These are phyloP conservation scores for Spheniscus humboldti DNA, from an alignment of 2,797 vertebrate genomes.

Conservation along the genomic window DNA sequence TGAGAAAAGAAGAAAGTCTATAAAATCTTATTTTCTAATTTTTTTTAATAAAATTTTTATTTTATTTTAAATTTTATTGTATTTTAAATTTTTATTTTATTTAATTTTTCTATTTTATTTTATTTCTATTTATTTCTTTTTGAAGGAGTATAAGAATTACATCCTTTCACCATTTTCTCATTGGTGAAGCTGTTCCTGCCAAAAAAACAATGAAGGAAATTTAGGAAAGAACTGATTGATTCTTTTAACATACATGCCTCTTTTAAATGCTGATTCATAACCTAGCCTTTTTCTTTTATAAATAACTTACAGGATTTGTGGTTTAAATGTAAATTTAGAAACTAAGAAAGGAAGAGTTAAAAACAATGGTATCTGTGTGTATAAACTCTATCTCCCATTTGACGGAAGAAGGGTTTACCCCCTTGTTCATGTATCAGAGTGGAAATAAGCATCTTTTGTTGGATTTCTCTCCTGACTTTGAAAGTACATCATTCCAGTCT, in stretches of 20 bases:
- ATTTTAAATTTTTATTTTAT: not conserved
- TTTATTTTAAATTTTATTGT: not conserved
- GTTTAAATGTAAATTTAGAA: not conserved
- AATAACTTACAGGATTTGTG: not conserved
- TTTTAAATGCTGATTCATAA: not conserved
- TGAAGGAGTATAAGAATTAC: not conserved
- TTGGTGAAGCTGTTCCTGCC: not conserved
- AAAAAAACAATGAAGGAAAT: not conserved
- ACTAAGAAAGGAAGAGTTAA: not conserved
- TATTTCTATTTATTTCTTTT: not conserved
- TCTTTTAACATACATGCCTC: not conserved
- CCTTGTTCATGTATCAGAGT: not conserved
- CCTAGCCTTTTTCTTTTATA: not conserved
- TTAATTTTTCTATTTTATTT: not conserved
- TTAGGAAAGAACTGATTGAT: not conserved
- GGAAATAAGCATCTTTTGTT: not conserved
- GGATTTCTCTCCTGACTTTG: not conserved
- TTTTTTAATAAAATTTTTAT: not conserved
- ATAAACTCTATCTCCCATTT: not conserved
- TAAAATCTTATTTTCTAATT: not conserved
- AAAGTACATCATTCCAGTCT: not conserved
- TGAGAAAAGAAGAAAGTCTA: not conserved
- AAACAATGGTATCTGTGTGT: not conserved
- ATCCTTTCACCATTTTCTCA: not conserved
- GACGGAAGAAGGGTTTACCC: not conserved